Base-by-base conservation (phyloP, 2,888 invertebrate species). In the Hemistola chrysoprasaria region DNA sequence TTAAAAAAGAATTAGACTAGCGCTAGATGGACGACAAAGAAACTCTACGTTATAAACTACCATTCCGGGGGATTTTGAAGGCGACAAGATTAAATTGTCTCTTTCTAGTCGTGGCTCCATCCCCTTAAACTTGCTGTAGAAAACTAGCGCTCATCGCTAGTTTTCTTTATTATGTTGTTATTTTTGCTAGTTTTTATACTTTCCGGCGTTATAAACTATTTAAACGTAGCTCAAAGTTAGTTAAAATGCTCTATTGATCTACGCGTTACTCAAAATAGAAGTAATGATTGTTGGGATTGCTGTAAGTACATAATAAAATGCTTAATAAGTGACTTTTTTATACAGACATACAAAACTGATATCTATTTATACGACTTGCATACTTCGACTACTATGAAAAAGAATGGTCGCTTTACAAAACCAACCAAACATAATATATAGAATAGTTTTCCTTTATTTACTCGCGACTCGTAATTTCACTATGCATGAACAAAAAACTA, bases 101-200 rank as follows among this genome's bases (percentile, higher is more conserved):
- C 71, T 67, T 71, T 71, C 65, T 62, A 62, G 64, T 70, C 72
- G 59, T 62, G 67, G 65, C 67, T 65, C 61, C 60, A 62, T 69
- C 66, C 67, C 69, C 66, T 74, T 72, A 66, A 71, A 76, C 73
- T 80, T 72, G 68, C 74, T 72, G 73, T 70, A 66, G 71, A 63
- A 70, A 77, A 79, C 71, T 79, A 73, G 53, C 65, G 68, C 72
- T 63, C 59, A n/a, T n/a, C 71, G 68, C n/a, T n/a, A n/a, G n/a
- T n/a, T n/a, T n/a, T n/a, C n/a, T n/a, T n/a, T n/a, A 79, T 82
- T 78, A 80, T 78, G 74, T 76, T 75, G 78, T 79, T 82, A 76
- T 71, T 70, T 72, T 63, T 65, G 58, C 64, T n/a, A 71, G 60
- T 67, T 72, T 71, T 67, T 74, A 69, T 30, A 21, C 43, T 43